Evolutionary conservation across 2,113 vertebrate genomes (phyloP).

Genomic region (Antechinus stuartii): DNA sequence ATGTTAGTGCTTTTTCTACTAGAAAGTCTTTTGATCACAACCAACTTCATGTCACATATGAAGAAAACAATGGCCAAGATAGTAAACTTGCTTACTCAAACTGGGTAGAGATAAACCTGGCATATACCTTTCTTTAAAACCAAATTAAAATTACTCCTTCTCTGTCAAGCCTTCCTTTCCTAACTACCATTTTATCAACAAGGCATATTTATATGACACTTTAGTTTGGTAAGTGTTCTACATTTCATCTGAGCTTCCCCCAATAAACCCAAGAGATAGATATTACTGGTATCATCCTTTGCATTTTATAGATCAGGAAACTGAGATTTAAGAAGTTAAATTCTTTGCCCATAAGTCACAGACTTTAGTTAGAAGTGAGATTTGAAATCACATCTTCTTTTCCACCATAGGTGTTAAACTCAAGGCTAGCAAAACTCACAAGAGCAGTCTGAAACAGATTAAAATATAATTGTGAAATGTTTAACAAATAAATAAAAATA

Average conservation of each 20-base stretch:
- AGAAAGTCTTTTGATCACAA: neutral
- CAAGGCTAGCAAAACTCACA: neutral
- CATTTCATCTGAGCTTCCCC: neutral
- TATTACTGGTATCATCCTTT: neutral
- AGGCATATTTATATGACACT: too few relatives aligned
- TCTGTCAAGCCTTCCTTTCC: neutral
- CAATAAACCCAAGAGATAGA: neutral
- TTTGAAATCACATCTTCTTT: neutral
- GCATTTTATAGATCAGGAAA: neutral
- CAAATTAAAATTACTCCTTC: neutral
- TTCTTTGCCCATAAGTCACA: neutral
- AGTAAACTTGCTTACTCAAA: neutral
- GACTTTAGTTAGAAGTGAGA: neutral
- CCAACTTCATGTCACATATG: neutral
- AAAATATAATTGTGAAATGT: neutral
- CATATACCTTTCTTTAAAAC: neutral
- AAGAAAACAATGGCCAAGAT: neutral
- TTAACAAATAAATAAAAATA: neutral
- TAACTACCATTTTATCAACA: neutral
- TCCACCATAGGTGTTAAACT: neutral
- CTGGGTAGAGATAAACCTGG: neutral
- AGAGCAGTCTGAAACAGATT: neutral
- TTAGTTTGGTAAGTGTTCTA: neutral
- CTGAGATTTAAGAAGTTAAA: too few relatives aligned
- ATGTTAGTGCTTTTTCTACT: neutral